Evolutionary conservation across 2,113 vertebrate species (phyloP).

Genomic region (Brachirus orientalis): DNA sequence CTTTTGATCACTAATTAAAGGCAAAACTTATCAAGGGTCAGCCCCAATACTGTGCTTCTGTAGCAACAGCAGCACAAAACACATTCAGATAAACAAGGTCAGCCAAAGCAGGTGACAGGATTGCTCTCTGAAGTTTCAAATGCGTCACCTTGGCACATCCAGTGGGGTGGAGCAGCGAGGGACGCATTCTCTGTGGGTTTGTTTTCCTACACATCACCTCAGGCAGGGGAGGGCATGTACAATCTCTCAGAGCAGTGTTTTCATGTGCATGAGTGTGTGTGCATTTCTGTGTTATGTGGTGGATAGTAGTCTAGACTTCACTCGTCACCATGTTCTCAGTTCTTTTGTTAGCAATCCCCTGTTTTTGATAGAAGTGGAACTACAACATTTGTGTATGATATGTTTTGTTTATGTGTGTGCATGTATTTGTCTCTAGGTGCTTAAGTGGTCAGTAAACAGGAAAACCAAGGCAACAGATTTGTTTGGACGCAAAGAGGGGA

Average conservation of each 20-base stretch:
- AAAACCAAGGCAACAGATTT: conserved; percentile 79
- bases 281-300: conserved; percentile 9
- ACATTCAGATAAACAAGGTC: conserved; percentile 74
- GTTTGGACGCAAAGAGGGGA: conserved; percentile 42
- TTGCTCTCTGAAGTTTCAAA: conserved; percentile 57
- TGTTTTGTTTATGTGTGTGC: conserved; percentile 6
- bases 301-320: conserved; percentile 26
- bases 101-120: conserved; percentile 67
- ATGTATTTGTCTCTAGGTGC: conserved; percentile 67
- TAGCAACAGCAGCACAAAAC: conserved; percentile 64
- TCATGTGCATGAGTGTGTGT: conserved; percentile 21
- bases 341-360: conserved; percentile 44
- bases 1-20: conserved; percentile 73
- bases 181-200: conserved; percentile 47
- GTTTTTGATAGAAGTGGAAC: conserved; percentile 38
- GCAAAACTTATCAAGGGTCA: conserved; percentile 74
- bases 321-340: conserved; percentile 22
- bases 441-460: conserved; percentile 70
- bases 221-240: conserved; percentile 52
- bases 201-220: conserved; percentile 54
- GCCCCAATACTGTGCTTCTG: conserved; percentile 66
- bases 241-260: conserved; percentile 66
- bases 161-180: conserved; percentile 52
- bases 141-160: conserved; percentile 57
- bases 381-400: conserved; percentile 37